These are phyloP conservation scores for Exocentrus adspersus DNA, from an alignment of 2,888 invertebrate species.

Conservation along the genomic window DNA sequence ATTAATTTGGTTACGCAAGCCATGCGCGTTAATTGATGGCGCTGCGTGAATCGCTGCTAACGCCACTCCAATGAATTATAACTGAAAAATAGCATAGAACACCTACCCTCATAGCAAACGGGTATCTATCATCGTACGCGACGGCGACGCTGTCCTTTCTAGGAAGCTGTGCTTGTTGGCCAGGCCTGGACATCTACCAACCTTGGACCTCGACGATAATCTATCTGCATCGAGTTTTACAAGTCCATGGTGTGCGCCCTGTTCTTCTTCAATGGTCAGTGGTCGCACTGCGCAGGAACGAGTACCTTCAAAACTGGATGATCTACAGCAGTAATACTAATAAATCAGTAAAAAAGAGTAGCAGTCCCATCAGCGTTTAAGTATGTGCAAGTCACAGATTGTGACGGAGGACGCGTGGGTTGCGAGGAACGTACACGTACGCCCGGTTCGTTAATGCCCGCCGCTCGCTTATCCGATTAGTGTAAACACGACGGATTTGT, in stretches of 20 bases:
- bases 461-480: conserved; percentile 53
- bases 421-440: conserved; percentile 43
- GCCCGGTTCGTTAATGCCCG: conserved; percentile 52
- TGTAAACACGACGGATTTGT: conserved; percentile 42
- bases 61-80: conserved; percentile 28
- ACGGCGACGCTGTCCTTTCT: conserved; percentile 18
- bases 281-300: too few species aligned
- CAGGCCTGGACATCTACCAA: too few species aligned
- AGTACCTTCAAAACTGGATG: too few species aligned
- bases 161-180: conserved; percentile 1
- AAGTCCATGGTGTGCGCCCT: too few species aligned
- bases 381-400: conserved; percentile 38
- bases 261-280: too few species aligned
- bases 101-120: conserved; percentile 17
- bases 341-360: too few species aligned
- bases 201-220: too few species aligned
- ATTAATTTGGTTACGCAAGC: conserved; percentile 33
- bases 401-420: conserved; percentile 44
- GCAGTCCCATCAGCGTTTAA: conserved; percentile 27
- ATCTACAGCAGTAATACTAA: too few species aligned
- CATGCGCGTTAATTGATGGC: conserved; percentile 31
- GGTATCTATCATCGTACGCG: conserved; percentile 21
- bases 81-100: conserved; percentile 22
- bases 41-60: conserved; percentile 27
- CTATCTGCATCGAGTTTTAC: too few species aligned